Evolutionary conservation across 2,113 vertebrate species (phyloP).

Genomic region (Nematolebias whitei): DNA sequence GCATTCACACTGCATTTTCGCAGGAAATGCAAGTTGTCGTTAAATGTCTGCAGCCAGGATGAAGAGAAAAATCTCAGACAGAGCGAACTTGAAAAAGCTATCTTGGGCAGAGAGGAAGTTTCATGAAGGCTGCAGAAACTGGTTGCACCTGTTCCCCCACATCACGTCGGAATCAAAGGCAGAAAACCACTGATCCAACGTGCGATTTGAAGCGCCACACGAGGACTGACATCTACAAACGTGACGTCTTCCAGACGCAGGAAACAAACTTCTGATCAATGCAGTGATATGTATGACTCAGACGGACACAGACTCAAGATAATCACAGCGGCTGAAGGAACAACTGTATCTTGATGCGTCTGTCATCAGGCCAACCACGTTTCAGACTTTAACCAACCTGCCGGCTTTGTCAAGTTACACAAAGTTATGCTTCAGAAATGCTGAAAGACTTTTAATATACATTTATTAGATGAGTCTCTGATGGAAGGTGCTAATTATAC

Average conservation of each 20-base stretch:
- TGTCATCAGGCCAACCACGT: slow-evolving; percentile 20
- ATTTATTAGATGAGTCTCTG: not conserved
- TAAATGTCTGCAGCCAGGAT: slow-evolving; percentile 13
- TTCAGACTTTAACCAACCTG: slow-evolving; percentile 40
- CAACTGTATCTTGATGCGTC: slow-evolving; percentile 4
- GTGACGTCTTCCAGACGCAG: not conserved
- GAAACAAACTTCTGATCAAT: not conserved
- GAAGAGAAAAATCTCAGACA: slow-evolving; percentile 2
- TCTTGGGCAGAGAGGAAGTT: slow-evolving; percentile 18
- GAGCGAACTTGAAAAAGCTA: not conserved
- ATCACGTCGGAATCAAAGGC: slow-evolving; percentile 20
- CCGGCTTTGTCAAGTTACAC: not conserved
- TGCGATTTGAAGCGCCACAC: slow-evolving; percentile 16
- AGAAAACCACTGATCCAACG: slow-evolving; percentile 17
- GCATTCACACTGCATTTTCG: no score
- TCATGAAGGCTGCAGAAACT: slow-evolving; percentile 45
- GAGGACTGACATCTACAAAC: not conserved
- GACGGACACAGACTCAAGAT: not conserved
- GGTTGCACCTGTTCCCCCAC: slow-evolving; percentile 49
- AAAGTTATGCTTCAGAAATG: slow-evolving; percentile 1
- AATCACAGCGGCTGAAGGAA: not conserved
- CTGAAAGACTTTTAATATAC: not conserved
- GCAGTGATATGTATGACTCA: not conserved
- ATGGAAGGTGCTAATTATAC: not conserved
- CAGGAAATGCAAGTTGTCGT: slow-evolving; percentile 6